Evolutionary conservation across 2,113 vertebrate species (phyloP).

Genomic region (Cochlearius cochlearius): DNA sequence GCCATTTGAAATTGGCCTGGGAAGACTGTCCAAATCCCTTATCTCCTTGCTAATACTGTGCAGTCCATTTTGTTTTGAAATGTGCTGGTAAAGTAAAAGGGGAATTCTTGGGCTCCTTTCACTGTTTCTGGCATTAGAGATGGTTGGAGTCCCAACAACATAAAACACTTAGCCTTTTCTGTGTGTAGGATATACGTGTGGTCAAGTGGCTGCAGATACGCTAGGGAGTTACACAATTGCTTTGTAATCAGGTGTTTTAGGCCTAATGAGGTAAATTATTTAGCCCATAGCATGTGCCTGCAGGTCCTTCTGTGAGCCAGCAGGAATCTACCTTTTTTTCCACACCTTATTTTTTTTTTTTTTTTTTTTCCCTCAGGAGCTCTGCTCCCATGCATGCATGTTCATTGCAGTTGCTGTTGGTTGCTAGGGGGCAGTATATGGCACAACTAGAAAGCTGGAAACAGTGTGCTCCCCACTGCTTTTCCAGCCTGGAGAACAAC

Average conservation of each 20-base stretch:
- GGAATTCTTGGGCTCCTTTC: not conserved
- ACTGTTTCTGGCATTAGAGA: not conserved
- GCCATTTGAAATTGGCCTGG: not conserved
- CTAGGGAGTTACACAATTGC: not conserved
- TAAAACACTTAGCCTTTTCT: not conserved
- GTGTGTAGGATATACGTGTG: accelerated
- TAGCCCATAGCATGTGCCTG: not conserved
- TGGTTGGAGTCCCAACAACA: not conserved
- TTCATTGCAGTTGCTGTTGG: not conserved
- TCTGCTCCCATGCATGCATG: not conserved
- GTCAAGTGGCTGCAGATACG: not conserved
- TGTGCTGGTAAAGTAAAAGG: not conserved
- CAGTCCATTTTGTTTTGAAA: not conserved
- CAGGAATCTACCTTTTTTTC: not conserved
- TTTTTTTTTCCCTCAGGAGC: not conserved
- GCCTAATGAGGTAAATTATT: not conserved
- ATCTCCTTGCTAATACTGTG: not conserved
- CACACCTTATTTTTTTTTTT: not conserved
- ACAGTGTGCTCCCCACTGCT: not conserved
- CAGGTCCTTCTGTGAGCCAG: not conserved
- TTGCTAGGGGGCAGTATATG: not conserved
- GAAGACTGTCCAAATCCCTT: not conserved
- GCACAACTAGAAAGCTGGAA: not conserved
- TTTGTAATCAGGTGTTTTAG: not conserved
- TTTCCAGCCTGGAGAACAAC: not conserved